phyloP scores from a whole-genome alignment of 2,888 invertebrate species.

The Notocelia uddmanniana region DNA sequence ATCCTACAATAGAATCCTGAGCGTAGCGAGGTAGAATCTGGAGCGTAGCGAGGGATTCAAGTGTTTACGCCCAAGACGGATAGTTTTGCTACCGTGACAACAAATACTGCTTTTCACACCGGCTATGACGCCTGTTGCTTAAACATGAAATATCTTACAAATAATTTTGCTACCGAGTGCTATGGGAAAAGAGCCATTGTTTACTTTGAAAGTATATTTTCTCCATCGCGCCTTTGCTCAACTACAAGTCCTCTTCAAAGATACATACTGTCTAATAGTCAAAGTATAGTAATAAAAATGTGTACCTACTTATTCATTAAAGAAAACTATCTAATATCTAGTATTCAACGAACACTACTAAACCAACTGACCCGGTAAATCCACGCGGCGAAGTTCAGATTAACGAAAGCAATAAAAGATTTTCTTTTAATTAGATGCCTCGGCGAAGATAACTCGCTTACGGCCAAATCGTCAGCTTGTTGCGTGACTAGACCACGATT shows the following conservation, averaged over 20 bases:
- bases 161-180: too few relatives aligned
- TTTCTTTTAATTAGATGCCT: conserved; percentile 76
- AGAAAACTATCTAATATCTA: background rate
- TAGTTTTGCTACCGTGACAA: too few relatives aligned
- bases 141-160: too few relatives aligned
- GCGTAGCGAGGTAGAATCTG: too few relatives aligned
- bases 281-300: background rate
- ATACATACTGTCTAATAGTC: background rate
- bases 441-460: conserved; percentile 75
- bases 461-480: conserved; percentile 55
- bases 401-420: conserved; percentile 59
- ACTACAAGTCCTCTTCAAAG: background rate
- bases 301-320: background rate
- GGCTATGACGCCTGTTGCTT: too few relatives aligned
- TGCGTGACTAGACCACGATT: conserved; percentile 81
- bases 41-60: too few relatives aligned
- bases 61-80: too few relatives aligned
- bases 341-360: background rate
- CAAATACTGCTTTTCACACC: too few relatives aligned
- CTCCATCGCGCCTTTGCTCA: background rate
- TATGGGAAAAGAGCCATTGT: too few relatives aligned
- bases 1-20: too few relatives aligned
- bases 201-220: too few relatives aligned
- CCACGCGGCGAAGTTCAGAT: conserved; percentile 45
- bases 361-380: conserved; percentile 4